These are phyloP conservation scores for Tiaroga cobitis DNA, from an alignment of 2,797 vertebrate genomes.

Conservation along the genomic window DNA sequence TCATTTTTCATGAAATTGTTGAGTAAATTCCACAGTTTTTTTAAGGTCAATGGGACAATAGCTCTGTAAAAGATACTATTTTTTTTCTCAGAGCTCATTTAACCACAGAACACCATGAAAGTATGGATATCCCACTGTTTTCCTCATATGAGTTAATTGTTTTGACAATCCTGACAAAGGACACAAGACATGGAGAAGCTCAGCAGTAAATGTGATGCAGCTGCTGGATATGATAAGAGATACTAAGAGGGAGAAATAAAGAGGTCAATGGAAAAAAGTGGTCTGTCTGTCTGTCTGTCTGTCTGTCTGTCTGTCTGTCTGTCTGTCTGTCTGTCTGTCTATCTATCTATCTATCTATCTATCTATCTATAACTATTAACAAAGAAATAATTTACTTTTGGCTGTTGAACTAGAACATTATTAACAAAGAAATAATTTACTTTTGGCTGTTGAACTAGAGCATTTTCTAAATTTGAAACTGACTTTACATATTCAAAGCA, in stretches of 20 bases:
- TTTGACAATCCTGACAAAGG: slow-evolving; percentile 56
- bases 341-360: too few species aligned
- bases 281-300: neutral
- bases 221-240: slow-evolving; percentile 56
- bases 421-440: neutral
- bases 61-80: neutral
- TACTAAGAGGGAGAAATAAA: slow-evolving; percentile 29
- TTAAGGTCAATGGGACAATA: slow-evolving; percentile 2
- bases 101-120: slow-evolving; percentile 34
- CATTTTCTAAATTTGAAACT: slow-evolving; percentile 7
- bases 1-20: slow-evolving; percentile 32
- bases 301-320: too few species aligned
- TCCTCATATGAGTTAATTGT: slow-evolving; percentile 50
- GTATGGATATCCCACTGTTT: slow-evolving; percentile 40
- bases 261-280: slow-evolving; percentile 25
- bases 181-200: slow-evolving; percentile 46
- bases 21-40: neutral
- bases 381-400: neutral
- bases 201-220: slow-evolving; percentile 58
- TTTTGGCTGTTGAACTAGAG: neutral
- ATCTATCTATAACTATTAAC: neutral
- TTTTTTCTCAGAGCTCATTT: slow-evolving; percentile 21
- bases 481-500: neutral
- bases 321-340: too few species aligned
- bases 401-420: slow-evolving; percentile 1